Evolutionary conservation across 2,797 vertebrate species (phyloP), one percentile per base, ranked within the genome.

Genomic region (Peromyscus aztecus): DNA sequence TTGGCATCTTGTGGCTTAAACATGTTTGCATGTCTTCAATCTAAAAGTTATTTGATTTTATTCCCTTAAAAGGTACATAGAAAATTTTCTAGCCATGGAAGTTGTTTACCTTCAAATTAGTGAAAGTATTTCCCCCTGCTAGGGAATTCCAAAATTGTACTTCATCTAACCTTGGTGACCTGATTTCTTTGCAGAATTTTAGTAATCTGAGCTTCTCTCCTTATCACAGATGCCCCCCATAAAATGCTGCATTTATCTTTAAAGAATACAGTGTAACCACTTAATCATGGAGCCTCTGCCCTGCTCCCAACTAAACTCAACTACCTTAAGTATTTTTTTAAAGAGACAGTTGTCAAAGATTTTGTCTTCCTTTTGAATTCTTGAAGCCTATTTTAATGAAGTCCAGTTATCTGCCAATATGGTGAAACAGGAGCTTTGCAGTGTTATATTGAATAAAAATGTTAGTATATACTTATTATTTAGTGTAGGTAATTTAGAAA

Each of bases 131-230:
- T 84, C 40, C n/a, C 16, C 1, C 19, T 40, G 13, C 16, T 43
- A 27, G 92, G 23, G 46, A 27, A 73, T 87, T 89, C 43, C 37
- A 65, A 82, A 86, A 71, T 89, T 89, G 13, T 83, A 63, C 21
- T 93, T 96, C 67, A 75, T 16, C 17, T 34, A 73, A 11, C 85
- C 34, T 86, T 57, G 21, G 94, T 2, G 86, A 77, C 69, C 4
- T 73, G 19, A 63, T 86, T 94, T 92, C 24, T 90, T 83, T 90
- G n/a, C 80, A 96, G 80, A 76, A 40, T 67, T 59, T 95, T 43
- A 96, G 19, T 12, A 46, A 63, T 61, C 69, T 59, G 12, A 49
- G 13, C 31, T 55, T 14, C 8, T 84, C 6, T 96, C 61, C 75
- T 88, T 77, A 92, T 61, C 77, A 46, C 63, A 92, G 88, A 59